phyloP scores from a whole-genome alignment of 1,140 invertebrate species.

The honey bee (Apis mellifera) region Amel_HAv3.1 CM009935.2:5718501-5719000 shows the following conservation, averaged over 20 bases:
- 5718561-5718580: too few species aligned
- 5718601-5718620: too few species aligned
- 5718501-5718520: background rate
- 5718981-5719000: slow-evolving; percentile 82
- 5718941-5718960: slow-evolving; percentile 84
- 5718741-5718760: too few species aligned
- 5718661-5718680: slow-evolving; percentile 25
- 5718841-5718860: background rate
- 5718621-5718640: too few species aligned
- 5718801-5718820: background rate
- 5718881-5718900: slow-evolving; percentile 76
- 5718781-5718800: background rate
- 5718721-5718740: background rate
- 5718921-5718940: slow-evolving; percentile 80
- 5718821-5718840: background rate
- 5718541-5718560: too few species aligned
- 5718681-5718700: slow-evolving; percentile 9
- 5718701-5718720: slow-evolving; percentile 15
- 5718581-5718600: too few species aligned
- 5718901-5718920: slow-evolving; percentile 68
- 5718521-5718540: too few species aligned
- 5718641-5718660: too few species aligned
- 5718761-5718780: slow-evolving; percentile 20
- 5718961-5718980: slow-evolving; percentile 78
- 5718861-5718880: slow-evolving; percentile 76